Percentiles rank a stretch among this genome's conserved stretches.
These are phyloP conservation scores for Rhinogobio ventralis DNA, from an alignment of 2,797 vertebrate species.

Conservation along the genomic window DNA sequence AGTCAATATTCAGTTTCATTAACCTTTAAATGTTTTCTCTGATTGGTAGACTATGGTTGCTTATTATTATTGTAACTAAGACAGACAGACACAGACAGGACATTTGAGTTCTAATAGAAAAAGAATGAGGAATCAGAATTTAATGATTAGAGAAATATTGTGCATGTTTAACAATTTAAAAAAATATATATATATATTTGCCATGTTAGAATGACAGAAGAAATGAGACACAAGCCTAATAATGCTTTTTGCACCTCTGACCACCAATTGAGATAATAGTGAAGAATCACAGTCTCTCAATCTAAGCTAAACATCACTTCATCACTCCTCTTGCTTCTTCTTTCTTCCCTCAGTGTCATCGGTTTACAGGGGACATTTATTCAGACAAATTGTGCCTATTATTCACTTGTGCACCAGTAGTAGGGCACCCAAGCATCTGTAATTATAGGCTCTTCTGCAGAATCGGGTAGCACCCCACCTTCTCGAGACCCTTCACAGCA, in stretches of 20 bases:
- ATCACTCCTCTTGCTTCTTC: constrained; percentile 9
- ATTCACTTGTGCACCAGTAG: constrained; percentile 38
- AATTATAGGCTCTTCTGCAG: constrained; percentile 43
- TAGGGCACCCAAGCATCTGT: constrained; percentile 36
- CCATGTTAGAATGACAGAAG: neutral
- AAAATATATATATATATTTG: too few relatives aligned
- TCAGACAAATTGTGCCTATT: constrained; percentile 40
- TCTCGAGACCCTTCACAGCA: constrained; percentile 35
- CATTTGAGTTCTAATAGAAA: too few relatives aligned
- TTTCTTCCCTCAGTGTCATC: constrained; percentile 22
- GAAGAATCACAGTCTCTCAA: constrained; percentile 28
- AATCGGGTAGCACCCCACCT: constrained; percentile 23
- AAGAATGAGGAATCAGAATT: too few relatives aligned
- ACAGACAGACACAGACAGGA: too few relatives aligned
- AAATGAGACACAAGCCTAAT: neutral
- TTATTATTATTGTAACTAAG: too few relatives aligned
- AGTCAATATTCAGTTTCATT: too few relatives aligned
- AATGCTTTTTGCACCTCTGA: neutral
- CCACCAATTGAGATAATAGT: constrained; percentile 21
- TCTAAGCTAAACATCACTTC: constrained; percentile 35
- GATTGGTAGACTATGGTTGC: too few relatives aligned
- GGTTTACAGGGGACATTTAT: constrained; percentile 8
- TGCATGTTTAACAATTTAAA: too few relatives aligned
- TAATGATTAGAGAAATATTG: too few relatives aligned
- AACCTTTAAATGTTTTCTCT: too few relatives aligned